Percentiles rank a stretch among this genome's conserved stretches.
Conservation (phyloP, 2,888 invertebrate species). For the Philhelius pedissequus region DNA sequence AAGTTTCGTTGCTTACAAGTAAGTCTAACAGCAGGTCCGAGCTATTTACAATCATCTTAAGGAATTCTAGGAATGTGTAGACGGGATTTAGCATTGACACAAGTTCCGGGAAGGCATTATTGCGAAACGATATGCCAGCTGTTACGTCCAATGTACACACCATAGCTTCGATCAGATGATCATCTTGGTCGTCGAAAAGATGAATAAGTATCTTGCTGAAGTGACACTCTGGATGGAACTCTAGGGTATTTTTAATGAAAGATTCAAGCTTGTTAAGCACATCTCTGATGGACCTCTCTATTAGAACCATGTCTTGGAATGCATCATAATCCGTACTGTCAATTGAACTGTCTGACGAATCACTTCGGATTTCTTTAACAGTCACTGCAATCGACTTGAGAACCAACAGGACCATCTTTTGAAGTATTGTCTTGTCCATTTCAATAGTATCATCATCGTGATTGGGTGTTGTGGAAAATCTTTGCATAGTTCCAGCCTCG, state of each 20-base stretch:
- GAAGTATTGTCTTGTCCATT: conserved; percentile 88
- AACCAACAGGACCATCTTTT: conserved; percentile 91
- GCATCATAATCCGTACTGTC: conserved; percentile 92
- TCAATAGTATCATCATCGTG: conserved; percentile 72
- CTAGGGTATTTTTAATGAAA: conserved; percentile 88
- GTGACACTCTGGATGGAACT: conserved; percentile 92
- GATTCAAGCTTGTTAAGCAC: conserved; percentile 89
- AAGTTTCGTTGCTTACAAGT: conserved; percentile 93
- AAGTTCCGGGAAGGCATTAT: conserved; percentile 88
- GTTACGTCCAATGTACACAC: conserved; percentile 94
- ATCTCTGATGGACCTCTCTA: conserved; percentile 91
- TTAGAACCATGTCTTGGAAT: conserved; percentile 93
- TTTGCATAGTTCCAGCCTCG: conserved; percentile 69
- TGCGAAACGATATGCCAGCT: conserved; percentile 89
- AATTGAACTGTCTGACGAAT: conserved; percentile 91
- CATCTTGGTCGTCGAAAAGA: conserved; percentile 93
- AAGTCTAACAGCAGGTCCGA: conserved; percentile 90
- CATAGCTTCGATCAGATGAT: conserved; percentile 94
- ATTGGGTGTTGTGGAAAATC: conserved; percentile 41
- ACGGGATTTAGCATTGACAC: conserved; percentile 91
- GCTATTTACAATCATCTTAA: conserved; percentile 90
- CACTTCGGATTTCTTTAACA: conserved; percentile 92
- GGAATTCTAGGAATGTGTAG: conserved; percentile 91
- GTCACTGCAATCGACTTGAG: conserved; percentile 93
- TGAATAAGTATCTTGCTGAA: conserved; percentile 93